These are phyloP conservation scores for Fabriciana adippe DNA, from an alignment of 2,888 invertebrate genomes.

Conservation along the genomic window DNA sequence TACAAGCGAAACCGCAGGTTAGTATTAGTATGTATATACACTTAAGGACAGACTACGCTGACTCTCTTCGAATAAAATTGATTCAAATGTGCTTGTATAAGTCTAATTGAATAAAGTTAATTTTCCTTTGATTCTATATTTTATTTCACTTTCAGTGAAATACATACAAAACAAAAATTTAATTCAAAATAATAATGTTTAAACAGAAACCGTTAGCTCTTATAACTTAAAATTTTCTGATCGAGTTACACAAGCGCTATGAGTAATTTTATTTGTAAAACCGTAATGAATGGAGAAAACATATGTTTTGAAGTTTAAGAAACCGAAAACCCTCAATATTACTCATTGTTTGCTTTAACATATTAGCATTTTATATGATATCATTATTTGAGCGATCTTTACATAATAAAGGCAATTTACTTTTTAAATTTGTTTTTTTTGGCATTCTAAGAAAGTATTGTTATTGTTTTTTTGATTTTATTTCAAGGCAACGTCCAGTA, in stretches of 20 bases:
- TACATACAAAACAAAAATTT: no score
- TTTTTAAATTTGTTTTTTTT: conserved; percentile 16
- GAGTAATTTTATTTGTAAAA: conserved; percentile 47
- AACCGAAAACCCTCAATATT: conserved; percentile 23
- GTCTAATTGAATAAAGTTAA: no score
- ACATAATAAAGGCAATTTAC: conserved; percentile 15
- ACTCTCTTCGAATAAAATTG: background rate
- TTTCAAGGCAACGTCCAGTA: background rate
- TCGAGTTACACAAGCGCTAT: conserved; percentile 41
- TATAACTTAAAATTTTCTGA: conserved; percentile 39
- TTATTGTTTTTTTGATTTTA: conserved; percentile 13
- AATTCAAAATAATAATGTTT: background rate
- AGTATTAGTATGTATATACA: no score
- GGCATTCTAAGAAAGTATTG: no score
- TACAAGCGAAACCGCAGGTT: no score
- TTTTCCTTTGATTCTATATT: no score
- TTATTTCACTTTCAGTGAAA: no score
- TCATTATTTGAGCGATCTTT: conserved; percentile 27
- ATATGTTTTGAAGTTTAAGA: conserved; percentile 34
- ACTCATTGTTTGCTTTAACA: conserved; percentile 32
- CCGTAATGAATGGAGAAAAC: conserved; percentile 42
- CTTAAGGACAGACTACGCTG: no score
- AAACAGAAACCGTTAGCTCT: conserved; percentile 33
- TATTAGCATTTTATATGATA: conserved; percentile 26
- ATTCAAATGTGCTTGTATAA: no score